Conservation (phyloP, 2,113 vertebrate genomes). For the Aplodontia rufa region DNA sequence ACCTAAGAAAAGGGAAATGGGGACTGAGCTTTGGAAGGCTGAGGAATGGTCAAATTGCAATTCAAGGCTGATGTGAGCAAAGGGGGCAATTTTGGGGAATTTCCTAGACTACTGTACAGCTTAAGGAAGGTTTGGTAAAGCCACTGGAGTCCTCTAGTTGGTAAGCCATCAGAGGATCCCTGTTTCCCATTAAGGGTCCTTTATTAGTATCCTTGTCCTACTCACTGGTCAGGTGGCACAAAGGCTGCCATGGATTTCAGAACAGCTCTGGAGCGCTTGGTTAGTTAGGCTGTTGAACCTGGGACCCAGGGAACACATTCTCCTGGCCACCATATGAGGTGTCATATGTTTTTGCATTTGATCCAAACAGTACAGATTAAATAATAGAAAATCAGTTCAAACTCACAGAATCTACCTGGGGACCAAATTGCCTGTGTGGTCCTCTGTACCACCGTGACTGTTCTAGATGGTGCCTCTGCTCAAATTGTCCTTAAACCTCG, state of each 20-base stretch:
- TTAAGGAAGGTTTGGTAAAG: neutral
- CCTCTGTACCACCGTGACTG: rapidly evolving
- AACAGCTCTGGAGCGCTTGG: too few relatives aligned
- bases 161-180: neutral
- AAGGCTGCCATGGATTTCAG: neutral
- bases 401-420: too few relatives aligned
- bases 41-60: too few relatives aligned
- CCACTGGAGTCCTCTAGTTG: too few relatives aligned
- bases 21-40: neutral
- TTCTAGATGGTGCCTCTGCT: neutral
- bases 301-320: neutral
- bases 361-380: neutral
- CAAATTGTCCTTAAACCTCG: neutral
- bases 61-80: neutral
- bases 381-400: neutral
- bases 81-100: neutral
- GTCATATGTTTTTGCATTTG: neutral
- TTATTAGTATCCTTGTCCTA: neutral
- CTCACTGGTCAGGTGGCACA: too few relatives aligned
- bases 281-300: neutral
- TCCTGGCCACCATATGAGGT: neutral
- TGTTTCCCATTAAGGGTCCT: neutral
- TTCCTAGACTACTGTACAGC: neutral
- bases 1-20: neutral
- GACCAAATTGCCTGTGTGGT: neutral